A percentile compares a stretch with the other conserved stretches of the same genome.
These are phyloP conservation scores for Biston stratarius DNA, from an alignment of 2,888 invertebrate species.

Conservation along the genomic window DNA sequence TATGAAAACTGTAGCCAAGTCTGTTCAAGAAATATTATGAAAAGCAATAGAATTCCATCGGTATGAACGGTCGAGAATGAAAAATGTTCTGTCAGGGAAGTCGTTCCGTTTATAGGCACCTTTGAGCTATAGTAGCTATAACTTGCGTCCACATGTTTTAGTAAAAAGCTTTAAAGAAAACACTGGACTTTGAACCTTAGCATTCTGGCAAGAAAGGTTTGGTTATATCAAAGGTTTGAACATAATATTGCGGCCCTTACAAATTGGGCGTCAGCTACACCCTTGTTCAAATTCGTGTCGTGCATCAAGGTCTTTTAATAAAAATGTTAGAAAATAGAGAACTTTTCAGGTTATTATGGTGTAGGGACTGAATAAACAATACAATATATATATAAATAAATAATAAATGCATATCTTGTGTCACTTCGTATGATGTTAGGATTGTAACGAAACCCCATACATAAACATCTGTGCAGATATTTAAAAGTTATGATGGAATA, in stretches of 20 bases:
- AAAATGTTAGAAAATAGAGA: neutral
- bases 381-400: neutral
- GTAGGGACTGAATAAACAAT: neutral
- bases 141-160: slow-evolving; percentile 30
- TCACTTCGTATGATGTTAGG: too few relatives aligned
- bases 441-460: too few relatives aligned
- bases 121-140: slow-evolving; percentile 41
- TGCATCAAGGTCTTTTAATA: slow-evolving; percentile 14
- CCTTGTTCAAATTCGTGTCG: slow-evolving; percentile 22
- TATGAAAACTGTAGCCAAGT: slow-evolving; percentile 7
- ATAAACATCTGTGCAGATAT: too few relatives aligned
- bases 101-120: slow-evolving; percentile 32
- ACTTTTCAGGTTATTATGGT: too few relatives aligned
- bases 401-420: too few relatives aligned
- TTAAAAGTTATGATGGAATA: too few relatives aligned
- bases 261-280: slow-evolving; percentile 28
- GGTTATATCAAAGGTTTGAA: neutral
- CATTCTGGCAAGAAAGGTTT: neutral
- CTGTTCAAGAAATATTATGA: slow-evolving; percentile 25
- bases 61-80: slow-evolving; percentile 29
- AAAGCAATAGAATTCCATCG: slow-evolving; percentile 31
- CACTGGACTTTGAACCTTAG: slow-evolving; percentile 18
- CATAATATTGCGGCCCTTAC: slow-evolving; percentile 21
- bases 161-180: slow-evolving; percentile 17
- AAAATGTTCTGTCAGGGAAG: slow-evolving; percentile 40